Evolutionary conservation across 2,797 vertebrate genomes (phyloP).

Genomic region (Parauchenoglanis ngamensis): DNA sequence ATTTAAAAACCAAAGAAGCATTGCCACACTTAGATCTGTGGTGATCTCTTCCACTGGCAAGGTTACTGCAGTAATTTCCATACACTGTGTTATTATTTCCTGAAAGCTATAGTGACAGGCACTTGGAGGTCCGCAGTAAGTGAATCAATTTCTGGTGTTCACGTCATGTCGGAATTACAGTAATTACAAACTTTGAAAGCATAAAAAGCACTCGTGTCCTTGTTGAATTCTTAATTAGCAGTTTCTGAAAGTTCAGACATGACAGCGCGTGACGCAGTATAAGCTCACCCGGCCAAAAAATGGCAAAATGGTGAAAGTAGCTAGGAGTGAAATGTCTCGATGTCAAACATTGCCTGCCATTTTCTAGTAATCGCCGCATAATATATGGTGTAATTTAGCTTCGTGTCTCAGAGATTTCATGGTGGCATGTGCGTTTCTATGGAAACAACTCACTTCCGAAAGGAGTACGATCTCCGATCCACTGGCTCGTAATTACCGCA

Average conservation of each 20-base stretch:
- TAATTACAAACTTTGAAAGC: not conserved
- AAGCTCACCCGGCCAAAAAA: not conserved
- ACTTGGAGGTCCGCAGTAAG: not conserved
- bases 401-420: not conserved
- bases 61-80: not conserved
- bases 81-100: not conserved
- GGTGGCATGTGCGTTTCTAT: not conserved
- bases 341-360: not conserved
- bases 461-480: not conserved
- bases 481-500: not conserved
- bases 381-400: not conserved
- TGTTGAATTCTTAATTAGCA: conserved; percentile 1
- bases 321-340: not conserved
- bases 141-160: not conserved
- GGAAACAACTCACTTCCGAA: not conserved
- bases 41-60: not conserved
- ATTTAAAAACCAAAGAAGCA: not conserved
- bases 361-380: too few species aligned
- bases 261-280: not conserved
- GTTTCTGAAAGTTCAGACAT: not conserved
- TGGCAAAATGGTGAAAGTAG: too few species aligned
- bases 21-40: not conserved
- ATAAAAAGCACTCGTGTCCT: not conserved
- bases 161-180: not conserved
- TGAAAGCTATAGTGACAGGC: not conserved